phyloP scores from a whole-genome alignment of 2,113 vertebrate species.

The Macrotis lagotis region DNA sequence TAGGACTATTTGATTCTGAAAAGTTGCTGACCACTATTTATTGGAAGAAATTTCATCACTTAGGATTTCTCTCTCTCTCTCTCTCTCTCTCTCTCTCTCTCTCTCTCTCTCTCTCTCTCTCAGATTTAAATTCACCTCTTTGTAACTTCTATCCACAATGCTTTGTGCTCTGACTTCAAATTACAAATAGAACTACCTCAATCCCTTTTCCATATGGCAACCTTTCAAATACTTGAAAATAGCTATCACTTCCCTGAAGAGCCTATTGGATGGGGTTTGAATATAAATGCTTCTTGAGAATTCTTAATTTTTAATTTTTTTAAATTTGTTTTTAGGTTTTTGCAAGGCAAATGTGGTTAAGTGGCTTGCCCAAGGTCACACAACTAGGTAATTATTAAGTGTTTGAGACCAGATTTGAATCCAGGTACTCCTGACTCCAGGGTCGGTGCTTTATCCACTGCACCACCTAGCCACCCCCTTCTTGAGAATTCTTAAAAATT shows the following conservation, averaged over 20 bases:
- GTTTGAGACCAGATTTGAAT: too few relatives aligned
- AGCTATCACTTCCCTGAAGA: background rate
- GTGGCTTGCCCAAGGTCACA: too few relatives aligned
- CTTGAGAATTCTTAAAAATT: background rate
- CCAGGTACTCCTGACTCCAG: too few relatives aligned
- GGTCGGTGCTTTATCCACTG: too few relatives aligned
- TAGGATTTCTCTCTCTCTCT: background rate
- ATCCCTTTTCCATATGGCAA: background rate
- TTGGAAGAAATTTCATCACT: background rate
- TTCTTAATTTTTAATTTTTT: too few relatives aligned
- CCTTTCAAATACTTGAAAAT: background rate
- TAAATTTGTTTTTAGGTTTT: too few relatives aligned
- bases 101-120: too few relatives aligned
- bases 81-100: too few relatives aligned
- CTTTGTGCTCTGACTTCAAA: background rate
- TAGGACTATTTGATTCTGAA: background rate
- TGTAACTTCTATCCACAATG: background rate
- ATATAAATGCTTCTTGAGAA: background rate
- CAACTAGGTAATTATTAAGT: too few relatives aligned
- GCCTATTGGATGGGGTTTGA: background rate
- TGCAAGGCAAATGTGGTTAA: too few relatives aligned
- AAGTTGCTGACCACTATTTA: background rate
- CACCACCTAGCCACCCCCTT: too few relatives aligned
- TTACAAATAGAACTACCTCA: background rate
- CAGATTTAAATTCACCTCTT: background rate